A percentile compares a stretch with the other conserved stretches of the same genome.
phyloP scores from a whole-genome alignment of 2,113 vertebrate species.

The Mugil cephalus region DNA sequence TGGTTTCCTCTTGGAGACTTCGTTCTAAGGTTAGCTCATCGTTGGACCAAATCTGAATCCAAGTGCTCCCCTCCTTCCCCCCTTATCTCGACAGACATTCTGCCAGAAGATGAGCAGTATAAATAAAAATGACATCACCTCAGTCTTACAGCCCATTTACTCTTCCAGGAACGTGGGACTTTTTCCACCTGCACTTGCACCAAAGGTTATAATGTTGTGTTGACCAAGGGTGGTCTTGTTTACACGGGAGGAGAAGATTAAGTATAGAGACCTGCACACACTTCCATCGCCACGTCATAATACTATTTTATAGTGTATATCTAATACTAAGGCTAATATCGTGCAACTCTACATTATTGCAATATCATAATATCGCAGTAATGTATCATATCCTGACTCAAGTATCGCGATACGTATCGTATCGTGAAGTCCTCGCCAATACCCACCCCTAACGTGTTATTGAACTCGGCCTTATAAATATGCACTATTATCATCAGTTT shows the following conservation, averaged over 20 bases:
- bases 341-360: too few species aligned
- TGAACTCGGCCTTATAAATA: too few species aligned
- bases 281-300: neutral
- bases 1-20: conserved; percentile 54
- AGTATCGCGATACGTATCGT: too few species aligned
- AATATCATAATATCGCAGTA: too few species aligned
- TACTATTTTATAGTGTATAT: too few species aligned
- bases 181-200: conserved; percentile 25
- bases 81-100: conserved; percentile 36
- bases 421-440: too few species aligned
- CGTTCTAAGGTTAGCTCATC: conserved; percentile 58
- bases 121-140: conserved; percentile 57
- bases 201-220: too few species aligned
- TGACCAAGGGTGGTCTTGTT: conserved; percentile 35
- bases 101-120: conserved; percentile 7
- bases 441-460: too few species aligned
- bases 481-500: too few species aligned
- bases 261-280: conserved; percentile 14
- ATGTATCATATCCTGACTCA: too few species aligned
- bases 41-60: conserved; percentile 54
- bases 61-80: conserved; percentile 42
- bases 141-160: conserved; percentile 1
- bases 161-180: conserved; percentile 20
- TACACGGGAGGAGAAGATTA: conserved; percentile 14
- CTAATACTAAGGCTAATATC: too few species aligned